Percentiles rank a stretch among this genome's conserved stretches.
These are phyloP conservation scores for Drosophila equinoxialis DNA, from an alignment of 1,140 invertebrate species.

Conservation along the genomic window DNA sequence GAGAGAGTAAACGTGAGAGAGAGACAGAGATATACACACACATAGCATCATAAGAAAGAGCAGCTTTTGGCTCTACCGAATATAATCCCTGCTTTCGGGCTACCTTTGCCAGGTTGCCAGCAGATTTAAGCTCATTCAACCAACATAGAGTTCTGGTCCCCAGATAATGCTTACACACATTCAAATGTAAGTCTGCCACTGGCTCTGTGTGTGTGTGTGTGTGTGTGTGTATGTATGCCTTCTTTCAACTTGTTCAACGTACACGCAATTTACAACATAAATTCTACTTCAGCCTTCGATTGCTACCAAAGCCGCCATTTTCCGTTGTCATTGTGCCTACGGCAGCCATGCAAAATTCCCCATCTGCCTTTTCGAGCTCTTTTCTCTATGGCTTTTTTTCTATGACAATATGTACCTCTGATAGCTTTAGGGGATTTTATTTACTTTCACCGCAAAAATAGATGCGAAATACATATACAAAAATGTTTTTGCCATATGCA, in stretches of 20 bases:
- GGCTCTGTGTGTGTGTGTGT: slow-evolving; percentile 5
- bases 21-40: background rate
- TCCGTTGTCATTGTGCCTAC: slow-evolving; percentile 24
- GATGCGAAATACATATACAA: background rate
- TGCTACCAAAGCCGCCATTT: slow-evolving; percentile 23
- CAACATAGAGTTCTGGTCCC: slow-evolving; percentile 15
- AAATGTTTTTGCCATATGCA: background rate
- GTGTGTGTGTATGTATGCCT: slow-evolving; percentile 39
- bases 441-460: slow-evolving; percentile 2
- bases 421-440: background rate
- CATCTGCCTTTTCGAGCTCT: slow-evolving; percentile 2
- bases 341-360: slow-evolving; percentile 13
- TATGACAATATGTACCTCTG: slow-evolving; percentile 8
- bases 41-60: slow-evolving; percentile 4
- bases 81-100: slow-evolving; percentile 19
- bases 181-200: slow-evolving; percentile 14
- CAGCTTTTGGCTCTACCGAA: slow-evolving; percentile 9
- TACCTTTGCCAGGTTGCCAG: slow-evolving; percentile 18
- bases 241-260: slow-evolving; percentile 38
- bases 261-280: slow-evolving; percentile 23
- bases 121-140: slow-evolving; percentile 23
- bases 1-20: background rate
- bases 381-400: slow-evolving; percentile 3
- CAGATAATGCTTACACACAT: slow-evolving; percentile 22
- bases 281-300: slow-evolving; percentile 36